Evolutionary conservation across 2,797 vertebrate species (phyloP).

Genomic region (Salarias fasciatus): DNA sequence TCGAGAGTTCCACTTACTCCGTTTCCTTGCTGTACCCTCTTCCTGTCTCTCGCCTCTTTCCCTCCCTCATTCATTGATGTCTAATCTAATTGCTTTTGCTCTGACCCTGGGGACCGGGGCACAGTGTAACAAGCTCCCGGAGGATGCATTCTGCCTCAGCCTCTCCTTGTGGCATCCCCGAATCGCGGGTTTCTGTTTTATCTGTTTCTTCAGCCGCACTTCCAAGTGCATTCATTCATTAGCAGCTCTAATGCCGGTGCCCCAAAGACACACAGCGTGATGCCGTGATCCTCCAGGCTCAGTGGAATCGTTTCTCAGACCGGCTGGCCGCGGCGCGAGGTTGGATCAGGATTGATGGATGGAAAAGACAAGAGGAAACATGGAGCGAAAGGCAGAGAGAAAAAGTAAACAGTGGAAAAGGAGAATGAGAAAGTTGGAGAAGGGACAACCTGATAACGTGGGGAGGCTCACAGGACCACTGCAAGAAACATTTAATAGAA

Average conservation of each 20-base stretch:
- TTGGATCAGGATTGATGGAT: slow-evolving; percentile 26
- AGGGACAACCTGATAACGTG: slow-evolving; percentile 43
- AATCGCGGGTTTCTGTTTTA: slow-evolving; percentile 49
- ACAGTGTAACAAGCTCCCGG: slow-evolving; percentile 90
- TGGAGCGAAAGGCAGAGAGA: slow-evolving; percentile 13
- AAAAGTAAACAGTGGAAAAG: slow-evolving; percentile 34
- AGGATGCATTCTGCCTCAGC: slow-evolving; percentile 76
- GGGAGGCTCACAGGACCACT: slow-evolving; percentile 42
- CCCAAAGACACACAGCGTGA: slow-evolving; percentile 34
- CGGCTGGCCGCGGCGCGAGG: slow-evolving; percentile 15
- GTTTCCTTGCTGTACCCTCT: slow-evolving; percentile 41
- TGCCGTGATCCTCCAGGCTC: slow-evolving; percentile 42
- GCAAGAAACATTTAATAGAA: slow-evolving; percentile 58
- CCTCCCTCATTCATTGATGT: slow-evolving; percentile 74
- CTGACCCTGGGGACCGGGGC: slow-evolving; percentile 80
- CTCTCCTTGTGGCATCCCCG: slow-evolving; percentile 66
- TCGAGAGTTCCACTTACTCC: slow-evolving; percentile 43
- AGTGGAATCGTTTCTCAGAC: slow-evolving; percentile 18
- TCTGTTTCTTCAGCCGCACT: slow-evolving; percentile 41
- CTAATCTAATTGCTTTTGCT: slow-evolving; percentile 87
- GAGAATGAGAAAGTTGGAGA: slow-evolving; percentile 27
- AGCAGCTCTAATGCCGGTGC: slow-evolving; percentile 75
- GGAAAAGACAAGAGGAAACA: slow-evolving; percentile 7
- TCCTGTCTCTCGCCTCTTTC: slow-evolving; percentile 42
- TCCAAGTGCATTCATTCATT: slow-evolving; percentile 85